A percentile compares a stretch with the other conserved stretches of the same genome.
phyloP scores from a whole-genome alignment of 2,113 vertebrate species.

The Cynoglossus semilaevis region DNA sequence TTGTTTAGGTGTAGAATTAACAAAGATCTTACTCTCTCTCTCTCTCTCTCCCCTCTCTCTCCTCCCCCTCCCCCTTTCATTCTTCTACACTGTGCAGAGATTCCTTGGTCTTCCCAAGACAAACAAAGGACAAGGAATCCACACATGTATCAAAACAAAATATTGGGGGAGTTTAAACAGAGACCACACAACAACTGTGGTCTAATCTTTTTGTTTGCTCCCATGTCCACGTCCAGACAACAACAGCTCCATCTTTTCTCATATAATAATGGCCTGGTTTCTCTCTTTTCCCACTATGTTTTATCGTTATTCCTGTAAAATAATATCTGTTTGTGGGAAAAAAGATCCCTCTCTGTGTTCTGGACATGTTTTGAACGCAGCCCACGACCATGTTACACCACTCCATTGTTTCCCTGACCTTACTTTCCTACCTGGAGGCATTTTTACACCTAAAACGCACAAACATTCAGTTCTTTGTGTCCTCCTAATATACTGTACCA shows the following conservation, averaged over 20 bases:
- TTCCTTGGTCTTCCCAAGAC: slow-evolving; percentile 64
- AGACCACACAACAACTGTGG: slow-evolving; percentile 77
- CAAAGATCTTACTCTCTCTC: neutral
- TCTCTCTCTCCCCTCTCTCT: slow-evolving; percentile 6
- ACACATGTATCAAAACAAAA: slow-evolving; percentile 70
- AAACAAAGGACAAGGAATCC: slow-evolving; percentile 70
- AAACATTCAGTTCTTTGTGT: no score
- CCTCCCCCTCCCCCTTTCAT: neutral
- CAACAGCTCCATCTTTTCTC: slow-evolving; percentile 64
- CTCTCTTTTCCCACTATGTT: slow-evolving; percentile 30
- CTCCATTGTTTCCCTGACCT: slow-evolving; percentile 42
- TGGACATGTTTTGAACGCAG: slow-evolving; percentile 51
- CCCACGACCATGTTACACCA: slow-evolving; percentile 41
- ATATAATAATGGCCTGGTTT: slow-evolving; percentile 47
- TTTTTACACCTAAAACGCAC: neutral
- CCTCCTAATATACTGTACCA: no score
- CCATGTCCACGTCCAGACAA: slow-evolving; percentile 60
- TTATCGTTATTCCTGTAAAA: slow-evolving; percentile 65
- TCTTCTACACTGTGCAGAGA: slow-evolving; percentile 56
- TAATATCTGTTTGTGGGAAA: slow-evolving; percentile 59
- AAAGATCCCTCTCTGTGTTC: slow-evolving; percentile 49
- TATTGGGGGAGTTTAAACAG: slow-evolving; percentile 70
- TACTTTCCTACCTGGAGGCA: neutral
- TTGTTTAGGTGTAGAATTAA: neutral
- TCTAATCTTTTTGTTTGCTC: slow-evolving; percentile 71